Conservation (phyloP, 2,797 vertebrate species). For the Sebastes nivosus region DNA sequence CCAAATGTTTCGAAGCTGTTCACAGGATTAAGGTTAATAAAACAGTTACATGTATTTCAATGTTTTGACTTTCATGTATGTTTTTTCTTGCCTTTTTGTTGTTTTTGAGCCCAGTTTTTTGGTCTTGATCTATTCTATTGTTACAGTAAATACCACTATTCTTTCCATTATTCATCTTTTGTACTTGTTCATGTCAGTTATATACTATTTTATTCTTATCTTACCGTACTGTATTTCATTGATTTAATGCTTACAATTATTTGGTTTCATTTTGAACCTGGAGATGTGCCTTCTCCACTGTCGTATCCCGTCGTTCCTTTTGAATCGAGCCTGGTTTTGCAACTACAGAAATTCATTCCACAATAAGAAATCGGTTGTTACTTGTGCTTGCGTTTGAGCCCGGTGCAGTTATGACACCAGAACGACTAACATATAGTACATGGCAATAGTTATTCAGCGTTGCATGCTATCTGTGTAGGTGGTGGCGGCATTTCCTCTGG, state of each 20-base stretch:
- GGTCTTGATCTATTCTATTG: slow-evolving; percentile 19
- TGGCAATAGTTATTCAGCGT: slow-evolving; percentile 39
- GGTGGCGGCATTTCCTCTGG: slow-evolving; percentile 49
- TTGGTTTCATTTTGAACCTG: slow-evolving; percentile 37
- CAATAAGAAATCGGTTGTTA: slow-evolving; percentile 20
- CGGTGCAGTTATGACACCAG: slow-evolving; percentile 44
- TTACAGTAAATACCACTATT: slow-evolving; percentile 66
- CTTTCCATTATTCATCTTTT: slow-evolving; percentile 58
- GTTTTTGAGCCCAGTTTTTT: slow-evolving; percentile 33
- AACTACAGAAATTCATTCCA: slow-evolving; percentile 51
- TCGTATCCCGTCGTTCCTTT: slow-evolving; percentile 37
- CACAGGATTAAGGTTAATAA: slow-evolving; percentile 13
- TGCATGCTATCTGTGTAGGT: slow-evolving; percentile 66
- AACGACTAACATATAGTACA: slow-evolving; percentile 19
- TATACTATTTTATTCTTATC: slow-evolving; percentile 44
- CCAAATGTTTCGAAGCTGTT: slow-evolving; percentile 49
- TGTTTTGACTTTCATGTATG: slow-evolving; percentile 23
- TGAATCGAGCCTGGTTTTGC: slow-evolving; percentile 50
- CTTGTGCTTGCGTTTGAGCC: slow-evolving; percentile 37
- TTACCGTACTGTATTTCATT: slow-evolving; percentile 58
- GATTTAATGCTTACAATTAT: slow-evolving; percentile 32
- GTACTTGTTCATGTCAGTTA: slow-evolving; percentile 49
- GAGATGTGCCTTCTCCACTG: slow-evolving; percentile 55
- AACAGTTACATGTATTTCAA: slow-evolving; percentile 13
- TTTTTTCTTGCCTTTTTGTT: slow-evolving; percentile 6